Base-by-base conservation (phyloP, 2,888 invertebrate species). In the Callyntrura sp. region DNA sequence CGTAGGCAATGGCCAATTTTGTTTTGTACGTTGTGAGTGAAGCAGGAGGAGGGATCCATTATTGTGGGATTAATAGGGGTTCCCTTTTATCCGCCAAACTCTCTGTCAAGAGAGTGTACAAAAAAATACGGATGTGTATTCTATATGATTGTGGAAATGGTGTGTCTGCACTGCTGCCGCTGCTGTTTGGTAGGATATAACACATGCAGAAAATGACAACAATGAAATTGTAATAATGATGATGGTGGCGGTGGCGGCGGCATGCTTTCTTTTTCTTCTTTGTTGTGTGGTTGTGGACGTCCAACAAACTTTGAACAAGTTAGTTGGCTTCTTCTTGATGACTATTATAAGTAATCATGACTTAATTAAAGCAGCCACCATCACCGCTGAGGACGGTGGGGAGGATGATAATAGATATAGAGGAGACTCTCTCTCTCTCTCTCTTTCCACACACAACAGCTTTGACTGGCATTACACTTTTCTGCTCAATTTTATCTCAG, bases 321-420 rank as follows among this genome's bases (percentile, higher is more conserved):
- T 48, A 48, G 48, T 76, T 76, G 76, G 76, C 76, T 76, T n/a
- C n/a, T n/a, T 76, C 51, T 76, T 76, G 76, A 76, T 76, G 51
- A 23, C 48, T 51, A 76, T 76, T 76, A 76, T 51, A 51, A 76
- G 84, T 35, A 68, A 85, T 86, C 86, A 88, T 82, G 87, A 88
- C 87, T 88, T 88, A 88, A 88, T 88, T 88, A 88, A 82, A 88
- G 73, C n/a, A n/a, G n/a, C 45, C 60, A 76, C 76, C 76, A 51
- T 51, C 76, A 76, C 48, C 51, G 48, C 20, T 76, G 76, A 6
- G 48, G 45, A 51, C 25, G 51, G 6, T 23, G 23, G 11, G n/a
- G n/a, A n/a, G n/a, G n/a, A n/a, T n/a, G n/a, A n/a, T n/a, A n/a
- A n/a, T n/a, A n/a, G n/a, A n/a, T n/a, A n/a, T n/a, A n/a, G n/a